Base-by-base conservation (phyloP, 2,797 vertebrate genomes). In the Scomberomorus guttatus region DNA sequence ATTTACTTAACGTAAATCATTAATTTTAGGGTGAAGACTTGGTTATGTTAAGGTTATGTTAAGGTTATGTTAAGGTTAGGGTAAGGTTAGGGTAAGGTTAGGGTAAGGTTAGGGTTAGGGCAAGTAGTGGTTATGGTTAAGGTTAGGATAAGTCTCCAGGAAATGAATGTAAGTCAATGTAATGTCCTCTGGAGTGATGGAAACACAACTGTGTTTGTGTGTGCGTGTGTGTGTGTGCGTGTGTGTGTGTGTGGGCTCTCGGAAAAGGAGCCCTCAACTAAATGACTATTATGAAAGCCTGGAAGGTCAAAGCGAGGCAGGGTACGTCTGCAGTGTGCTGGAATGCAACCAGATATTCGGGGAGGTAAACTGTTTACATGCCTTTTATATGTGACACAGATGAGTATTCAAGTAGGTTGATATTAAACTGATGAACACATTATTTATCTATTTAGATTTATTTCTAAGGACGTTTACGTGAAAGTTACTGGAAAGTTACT, bases 341-440 rank as follows among this genome's bases (percentile, higher is more conserved):
- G 90, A 91, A 93, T 91, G 90, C 77, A 85, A 78, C 71, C 82
- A 64, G 82, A 57, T 57, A 72, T 56, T 22, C 60, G 75, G 75
- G 67, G 73, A 86, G 82, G 82, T 80, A 76, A 89, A 87, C 69
- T 77, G 78, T 87, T 90, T 85, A 87, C 80, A 84, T 71, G 65
- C 50, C 77, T 83, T 55, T 69, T 66, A 42, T 39, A 39, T 67
- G 75, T 51, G 68, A 72, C 64, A 79, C 44, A 27, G 13, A 24
- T 63, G 62, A 42, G 29, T 72, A 58, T 71, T 73, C 44, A 74
- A 77, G 63, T 67, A 20, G 27, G 24, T 15, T 62, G 59, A 61
- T 27, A 25, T 17, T 42, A 75, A 73, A 76, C n/a, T 57, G 6
- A 51, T 27, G 14, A n/a, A n/a, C n/a, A n/a, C n/a, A n/a, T n/a